Percentiles rank a stretch among this genome's conserved stretches.
phyloP scores from a whole-genome alignment of 2,888 invertebrate species.

The Pyrrhosoma nymphula region DNA sequence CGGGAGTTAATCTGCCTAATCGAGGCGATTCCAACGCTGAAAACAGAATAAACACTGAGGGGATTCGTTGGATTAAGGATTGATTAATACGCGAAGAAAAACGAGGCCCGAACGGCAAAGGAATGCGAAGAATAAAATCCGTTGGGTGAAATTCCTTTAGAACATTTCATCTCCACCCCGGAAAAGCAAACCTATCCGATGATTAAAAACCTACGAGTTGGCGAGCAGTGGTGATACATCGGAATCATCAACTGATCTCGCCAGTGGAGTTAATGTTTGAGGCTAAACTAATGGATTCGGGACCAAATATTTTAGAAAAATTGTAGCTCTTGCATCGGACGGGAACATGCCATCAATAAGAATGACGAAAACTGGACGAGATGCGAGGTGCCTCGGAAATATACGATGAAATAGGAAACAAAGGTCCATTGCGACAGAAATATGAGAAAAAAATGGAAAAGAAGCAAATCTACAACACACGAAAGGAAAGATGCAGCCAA shows the following conservation, averaged over 20 bases:
- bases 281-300: background rate
- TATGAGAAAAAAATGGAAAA: too few relatives aligned
- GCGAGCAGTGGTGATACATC: too few relatives aligned
- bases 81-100: background rate
- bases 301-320: background rate
- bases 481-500: background rate
- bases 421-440: too few relatives aligned
- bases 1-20: constrained; percentile 23
- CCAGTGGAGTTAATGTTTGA: background rate
- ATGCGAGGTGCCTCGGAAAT: too few relatives aligned
- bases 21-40: constrained; percentile 24
- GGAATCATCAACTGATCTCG: background rate
- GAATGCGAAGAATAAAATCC: background rate
- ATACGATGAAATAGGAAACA: too few relatives aligned
- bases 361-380: too few relatives aligned
- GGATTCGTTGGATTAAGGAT: constrained; percentile 25
- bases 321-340: background rate
- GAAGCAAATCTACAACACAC: too few relatives aligned
- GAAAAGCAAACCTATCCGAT: background rate
- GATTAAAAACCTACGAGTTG: background rate
- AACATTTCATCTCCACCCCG: background rate
- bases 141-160: background rate
- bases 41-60: constrained; percentile 9
- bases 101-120: background rate
- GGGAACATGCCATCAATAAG: too few relatives aligned